Evolutionary conservation across 2,797 vertebrate species (phyloP).

Genomic region (Selene dorsalis): DNA sequence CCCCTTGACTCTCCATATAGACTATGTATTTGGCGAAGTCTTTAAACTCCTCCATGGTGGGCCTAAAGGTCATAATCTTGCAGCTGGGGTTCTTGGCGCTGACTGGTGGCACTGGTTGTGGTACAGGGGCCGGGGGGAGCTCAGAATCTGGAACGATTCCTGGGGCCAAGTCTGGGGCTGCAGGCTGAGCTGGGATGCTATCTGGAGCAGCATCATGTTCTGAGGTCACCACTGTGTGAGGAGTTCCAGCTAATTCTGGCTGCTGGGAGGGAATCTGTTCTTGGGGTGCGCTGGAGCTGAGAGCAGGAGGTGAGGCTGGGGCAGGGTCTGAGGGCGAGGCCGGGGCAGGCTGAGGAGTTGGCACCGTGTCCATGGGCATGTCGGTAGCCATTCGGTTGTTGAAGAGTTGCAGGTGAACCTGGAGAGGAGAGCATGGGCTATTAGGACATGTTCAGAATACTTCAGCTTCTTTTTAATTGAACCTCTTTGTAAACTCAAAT

Average conservation of each 20-base stretch:
- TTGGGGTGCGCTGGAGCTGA: slow-evolving; percentile 17
- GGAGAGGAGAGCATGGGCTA: slow-evolving; percentile 11
- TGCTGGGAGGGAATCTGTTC: slow-evolving; percentile 52
- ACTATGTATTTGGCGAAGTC: slow-evolving; percentile 94
- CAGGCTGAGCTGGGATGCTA: slow-evolving; percentile 19
- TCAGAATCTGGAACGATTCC: slow-evolving; percentile 41
- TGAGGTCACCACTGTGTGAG: slow-evolving; percentile 24
- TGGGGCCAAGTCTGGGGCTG: slow-evolving; percentile 9
- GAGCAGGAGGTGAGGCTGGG: slow-evolving; percentile 37
- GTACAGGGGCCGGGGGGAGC: neutral
- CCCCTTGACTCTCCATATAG: slow-evolving; percentile 95
- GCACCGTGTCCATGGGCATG: slow-evolving; percentile 60
- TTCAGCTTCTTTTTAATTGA: neutral
- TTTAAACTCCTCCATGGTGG: slow-evolving; percentile 94
- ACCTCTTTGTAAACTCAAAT: neutral
- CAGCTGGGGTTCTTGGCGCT: slow-evolving; percentile 90
- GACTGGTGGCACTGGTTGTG: slow-evolving; percentile 76
- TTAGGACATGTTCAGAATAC: neutral
- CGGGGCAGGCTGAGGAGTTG: slow-evolving; percentile 47
- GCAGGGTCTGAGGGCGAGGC: slow-evolving; percentile 20
- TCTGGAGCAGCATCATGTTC: slow-evolving; percentile 30
- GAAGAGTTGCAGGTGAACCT: slow-evolving; percentile 74
- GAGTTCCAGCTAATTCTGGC: slow-evolving; percentile 44
- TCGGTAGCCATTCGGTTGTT: slow-evolving; percentile 72
- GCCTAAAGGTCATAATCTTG: slow-evolving; percentile 98